Base-by-base conservation (phyloP, 2,797 vertebrate genomes). In the Anabas testudineus region DNA sequence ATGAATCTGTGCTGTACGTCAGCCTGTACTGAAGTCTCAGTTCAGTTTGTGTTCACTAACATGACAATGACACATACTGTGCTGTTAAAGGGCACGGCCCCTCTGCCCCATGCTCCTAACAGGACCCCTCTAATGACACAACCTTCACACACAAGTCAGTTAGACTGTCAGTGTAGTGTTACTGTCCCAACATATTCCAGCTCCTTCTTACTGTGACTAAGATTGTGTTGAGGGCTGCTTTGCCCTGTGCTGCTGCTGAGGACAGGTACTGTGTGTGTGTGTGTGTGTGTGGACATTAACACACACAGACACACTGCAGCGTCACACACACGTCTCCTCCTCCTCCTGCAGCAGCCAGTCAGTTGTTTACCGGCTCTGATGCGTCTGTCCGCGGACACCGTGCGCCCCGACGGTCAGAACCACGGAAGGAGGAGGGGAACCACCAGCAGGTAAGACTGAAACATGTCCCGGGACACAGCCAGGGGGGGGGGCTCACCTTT, bases 41-140 rank as follows among this genome's bases (percentile, higher is more conserved):
- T n/a, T 14, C 30, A 42, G 43, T 18, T 51, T 46, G 57, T 43
- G 0, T 19, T 5, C n/a, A 0, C 9, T 47, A 52, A 34, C 30
- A 57, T 42, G 57, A 36, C 51, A 30, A 37, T 67, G 54, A 5
- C 39, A 73, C 73, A 55, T 55, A 52, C 18, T 41, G 19, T 55
- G 52, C 18, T 41, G 19, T 37, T 39, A 0, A 46, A 6, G 15
- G 5, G 18, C 24, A 51, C 15, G 1, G 7, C 34, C 42, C 49
- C 26, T 46, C 2, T 30, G 61, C 49, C 65, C 30, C 37, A 2
- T 32, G 80, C 28, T 43, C 69, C 69, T 88, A 32, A 18, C 86
- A 75, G 52, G 7, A 6, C 46, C 0, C 1, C 75, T 86, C 80
- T 92, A 90, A 88, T 90, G 85, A 66, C 69, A 63, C 14, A 39